These are phyloP conservation scores for Aphyosemion australe DNA, from an alignment of 2,113 vertebrate species.

Conservation along the genomic window DNA sequence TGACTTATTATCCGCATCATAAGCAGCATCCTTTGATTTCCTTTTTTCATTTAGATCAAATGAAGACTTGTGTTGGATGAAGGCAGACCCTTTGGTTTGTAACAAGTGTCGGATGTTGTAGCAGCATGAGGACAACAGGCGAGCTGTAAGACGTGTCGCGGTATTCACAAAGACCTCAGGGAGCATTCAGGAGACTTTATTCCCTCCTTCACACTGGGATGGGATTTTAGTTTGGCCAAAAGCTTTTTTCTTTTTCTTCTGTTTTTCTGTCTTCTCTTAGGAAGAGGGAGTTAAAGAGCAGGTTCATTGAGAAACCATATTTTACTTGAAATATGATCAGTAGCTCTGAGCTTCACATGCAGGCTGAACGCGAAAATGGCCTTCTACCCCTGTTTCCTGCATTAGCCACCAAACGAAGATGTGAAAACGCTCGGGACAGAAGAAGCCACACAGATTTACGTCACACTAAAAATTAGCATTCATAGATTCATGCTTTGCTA, in stretches of 20 bases:
- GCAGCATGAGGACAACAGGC: constrained; percentile 42
- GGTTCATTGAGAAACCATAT: too few relatives aligned
- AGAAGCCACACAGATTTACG: too few relatives aligned
- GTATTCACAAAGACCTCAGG: constrained; percentile 50
- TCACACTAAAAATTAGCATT: too few relatives aligned
- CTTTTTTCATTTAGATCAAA: constrained; percentile 23
- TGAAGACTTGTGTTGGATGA: constrained; percentile 23
- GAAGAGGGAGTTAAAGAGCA: not conserved
- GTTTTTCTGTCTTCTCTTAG: constrained; percentile 24
- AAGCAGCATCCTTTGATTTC: constrained; percentile 41
- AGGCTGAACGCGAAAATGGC: too few relatives aligned
- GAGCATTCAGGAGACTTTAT: constrained; percentile 61
- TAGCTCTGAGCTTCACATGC: too few relatives aligned
- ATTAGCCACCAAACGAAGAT: too few relatives aligned
- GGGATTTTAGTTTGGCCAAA: constrained; percentile 66
- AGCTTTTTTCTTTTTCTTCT: constrained; percentile 40
- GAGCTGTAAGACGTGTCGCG: constrained; percentile 51
- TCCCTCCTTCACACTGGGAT: constrained; percentile 56
- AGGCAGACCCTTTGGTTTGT: constrained; percentile 14
- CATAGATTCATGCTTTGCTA: too few relatives aligned
- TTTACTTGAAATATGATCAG: too few relatives aligned
- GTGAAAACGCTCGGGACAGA: too few relatives aligned
- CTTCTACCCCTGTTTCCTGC: too few relatives aligned
- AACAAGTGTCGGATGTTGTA: constrained; percentile 30
- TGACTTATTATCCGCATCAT: constrained; percentile 36